Conservation (phyloP, 2,113 vertebrate genomes). For the Chloropsis cyanopogon region DNA sequence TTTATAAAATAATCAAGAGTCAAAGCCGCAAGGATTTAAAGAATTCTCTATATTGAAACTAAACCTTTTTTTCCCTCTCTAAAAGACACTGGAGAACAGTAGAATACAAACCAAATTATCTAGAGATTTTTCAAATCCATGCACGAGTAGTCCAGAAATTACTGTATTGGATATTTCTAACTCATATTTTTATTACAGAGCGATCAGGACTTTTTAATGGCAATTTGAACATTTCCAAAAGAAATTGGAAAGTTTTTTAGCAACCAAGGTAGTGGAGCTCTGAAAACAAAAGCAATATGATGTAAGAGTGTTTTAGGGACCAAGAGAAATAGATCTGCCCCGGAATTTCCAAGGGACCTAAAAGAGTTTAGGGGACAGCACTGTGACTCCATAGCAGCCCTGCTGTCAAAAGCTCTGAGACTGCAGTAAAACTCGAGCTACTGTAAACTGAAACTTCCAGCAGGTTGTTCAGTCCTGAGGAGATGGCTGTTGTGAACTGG, state of each 20-base stretch:
- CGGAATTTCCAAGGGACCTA: neutral
- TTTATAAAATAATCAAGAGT: conserved; percentile 60
- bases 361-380: neutral
- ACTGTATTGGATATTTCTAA: neutral
- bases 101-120: neutral
- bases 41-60: conserved; percentile 11
- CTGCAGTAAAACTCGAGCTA: neutral
- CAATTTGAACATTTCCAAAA: neutral
- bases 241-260: neutral
- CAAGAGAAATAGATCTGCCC: neutral
- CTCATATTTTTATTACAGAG: neutral
- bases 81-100: neutral
- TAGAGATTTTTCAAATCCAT: conserved; percentile 1
- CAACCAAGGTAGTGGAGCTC: neutral
- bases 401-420: neutral
- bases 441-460: neutral
- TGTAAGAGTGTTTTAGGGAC: neutral
- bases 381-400: neutral
- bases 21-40: conserved; percentile 40
- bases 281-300: neutral
- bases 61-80: neutral
- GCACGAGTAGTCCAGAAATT: neutral
- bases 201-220: neutral
- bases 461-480: neutral
- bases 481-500: neutral